These are phyloP conservation scores for Emydoidea blandingii DNA, from an alignment of 2,797 vertebrate species.

Conservation along the genomic window DNA sequence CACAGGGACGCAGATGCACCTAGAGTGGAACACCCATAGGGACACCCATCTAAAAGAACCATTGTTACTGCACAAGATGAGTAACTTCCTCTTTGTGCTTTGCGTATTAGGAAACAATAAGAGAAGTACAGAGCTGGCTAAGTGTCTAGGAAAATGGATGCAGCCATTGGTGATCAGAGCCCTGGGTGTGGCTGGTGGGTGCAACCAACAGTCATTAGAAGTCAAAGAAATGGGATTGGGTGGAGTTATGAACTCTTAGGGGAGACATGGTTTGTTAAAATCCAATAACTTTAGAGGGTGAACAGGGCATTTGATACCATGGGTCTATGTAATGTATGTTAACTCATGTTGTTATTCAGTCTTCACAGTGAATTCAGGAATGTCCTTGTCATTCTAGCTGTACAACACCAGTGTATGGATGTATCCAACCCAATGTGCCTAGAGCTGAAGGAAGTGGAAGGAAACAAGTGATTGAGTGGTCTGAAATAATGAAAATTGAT, in stretches of 20 bases:
- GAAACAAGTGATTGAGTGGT: neutral
- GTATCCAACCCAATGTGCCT: neutral
- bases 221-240: neutral
- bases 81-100: too few species aligned
- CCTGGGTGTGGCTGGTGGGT: neutral
- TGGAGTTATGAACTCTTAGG: neutral
- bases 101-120: neutral
- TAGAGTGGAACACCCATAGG: too few species aligned
- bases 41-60: too few species aligned
- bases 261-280: neutral
- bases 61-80: too few species aligned
- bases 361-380: neutral
- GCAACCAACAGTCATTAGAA: neutral
- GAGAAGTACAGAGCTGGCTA: neutral
- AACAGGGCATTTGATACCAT: neutral
- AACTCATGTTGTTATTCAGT: neutral
- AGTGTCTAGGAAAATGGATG: neutral
- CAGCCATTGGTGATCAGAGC: neutral
- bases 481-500: neutral
- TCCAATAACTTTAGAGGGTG: neutral
- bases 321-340: neutral
- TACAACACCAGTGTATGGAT: neutral
- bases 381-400: neutral
- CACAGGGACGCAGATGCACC: too few species aligned
- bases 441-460: neutral